These are phyloP conservation scores for Plemyria rubiginata DNA, from an alignment of 2,888 invertebrate species.

Conservation along the genomic window DNA sequence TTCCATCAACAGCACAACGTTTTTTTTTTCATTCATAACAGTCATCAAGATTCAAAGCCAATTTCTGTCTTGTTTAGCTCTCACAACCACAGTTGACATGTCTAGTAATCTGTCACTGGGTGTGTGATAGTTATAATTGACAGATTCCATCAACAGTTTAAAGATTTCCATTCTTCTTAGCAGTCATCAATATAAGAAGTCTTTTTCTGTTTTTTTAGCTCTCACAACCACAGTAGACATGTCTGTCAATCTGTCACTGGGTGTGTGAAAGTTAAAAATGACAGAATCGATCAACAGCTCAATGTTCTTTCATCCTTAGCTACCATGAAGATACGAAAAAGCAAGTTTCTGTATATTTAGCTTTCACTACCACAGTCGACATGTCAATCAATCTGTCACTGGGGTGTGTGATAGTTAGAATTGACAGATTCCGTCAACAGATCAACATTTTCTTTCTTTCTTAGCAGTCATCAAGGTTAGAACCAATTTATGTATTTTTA, in stretches of 20 bases:
- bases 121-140: no score
- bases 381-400: slow-evolving; percentile 26
- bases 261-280: slow-evolving; percentile 20
- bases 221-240: slow-evolving; percentile 10
- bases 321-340: background rate
- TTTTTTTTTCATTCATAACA: no score
- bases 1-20: background rate
- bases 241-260: slow-evolving; percentile 27
- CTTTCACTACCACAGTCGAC: slow-evolving; percentile 9
- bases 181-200: no score
- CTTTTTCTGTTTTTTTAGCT: background rate
- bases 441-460: slow-evolving; percentile 3
- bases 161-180: no score
- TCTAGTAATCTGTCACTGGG: no score
- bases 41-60: no score
- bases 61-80: no score
- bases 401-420: slow-evolving; percentile 27
- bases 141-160: no score
- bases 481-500: no score
- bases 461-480: slow-evolving; percentile 14
- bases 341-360: background rate
- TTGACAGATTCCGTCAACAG: slow-evolving; percentile 13
- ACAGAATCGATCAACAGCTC: background rate
- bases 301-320: background rate
- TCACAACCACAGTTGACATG: no score